Evolutionary conservation across 2,888 invertebrate species (phyloP), one percentile per base, ranked within the genome.

Genomic region (Heliothis peltigera): DNA sequence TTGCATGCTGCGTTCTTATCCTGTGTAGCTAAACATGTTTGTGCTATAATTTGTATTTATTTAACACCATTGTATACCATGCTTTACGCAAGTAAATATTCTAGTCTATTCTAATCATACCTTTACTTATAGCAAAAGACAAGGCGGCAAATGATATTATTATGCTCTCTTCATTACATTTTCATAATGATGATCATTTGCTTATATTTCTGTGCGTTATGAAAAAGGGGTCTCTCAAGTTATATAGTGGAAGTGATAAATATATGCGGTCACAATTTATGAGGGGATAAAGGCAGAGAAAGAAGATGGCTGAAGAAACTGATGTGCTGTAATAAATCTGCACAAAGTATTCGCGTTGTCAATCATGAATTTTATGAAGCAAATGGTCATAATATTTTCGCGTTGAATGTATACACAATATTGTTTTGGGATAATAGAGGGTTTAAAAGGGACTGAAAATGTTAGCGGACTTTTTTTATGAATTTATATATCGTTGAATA

Each of bases 231-330:
- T 7, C 18, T 32, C 19, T 44, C 18, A 46, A 22, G 25, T 17
- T 35, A 15, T 62, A 48, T 44, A 44, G 35, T 52, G 52, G 56
- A 52, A 58, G 18, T 56, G 49, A 63, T 64, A 67, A 70, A 76
- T 64, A 64, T 61, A 62, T 63, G 39, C 51, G 49, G 32, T 48
- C 42, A 18, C 49, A 66, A 61, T 75, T 75, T 71, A 75, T 75
- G 35, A 53, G 17, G 21, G 64, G 61, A 55, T 64, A 54, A 60
- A 68, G 42, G 49, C 19, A 22, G 54, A 70, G 58, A 68, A 69
- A 77, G n/a, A n/a, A n/a, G n/a, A n/a, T 63, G 55, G 80, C 6
- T 68, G 53, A 66, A 71, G 51, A 55, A 32, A 67, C 44, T 56
- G 57, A 74, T 64, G 64, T 48, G 42, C 6, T 42, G 39, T 51